Evolutionary conservation across 1,140 invertebrate species (phyloP), one percentile per base, ranked within the genome.

Genomic region (Telenomus remus): DNA sequence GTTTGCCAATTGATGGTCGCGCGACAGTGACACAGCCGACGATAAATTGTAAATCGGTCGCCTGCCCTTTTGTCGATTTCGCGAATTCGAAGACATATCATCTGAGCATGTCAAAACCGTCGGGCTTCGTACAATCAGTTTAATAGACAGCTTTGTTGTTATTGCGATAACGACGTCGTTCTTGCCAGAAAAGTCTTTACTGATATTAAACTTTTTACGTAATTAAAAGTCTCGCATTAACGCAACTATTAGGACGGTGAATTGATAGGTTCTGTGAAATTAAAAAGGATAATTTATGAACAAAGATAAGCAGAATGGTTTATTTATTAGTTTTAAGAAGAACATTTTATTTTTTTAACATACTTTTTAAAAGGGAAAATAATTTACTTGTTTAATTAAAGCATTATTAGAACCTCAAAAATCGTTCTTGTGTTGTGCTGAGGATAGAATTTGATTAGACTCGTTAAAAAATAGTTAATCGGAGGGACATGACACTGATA

Each of bases 1-100:
- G 64, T 79, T 68, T 73, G 56, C 61, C 42, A 7, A 68, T 65
- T 65, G 60, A 73, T 65, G 49, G 61, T 19, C 1, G 53, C 43
- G 35, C 50, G 55, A 60, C 61, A 73, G 15, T 65, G 54, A 61
- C 50, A 50, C 48, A 35, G 54, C 46, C 43, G 50, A 55, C 60
- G 54, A 65, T 72, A 72, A 63, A 70, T 70, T 51, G 57, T 42
- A 27, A 70, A 61, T 63, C 57, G n/a, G 9, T 39, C 37, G 9
- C 37, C 8, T 53, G 55, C 74, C 43, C 54, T 61, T 70, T 70
- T 61, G 66, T 55, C 42, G 43, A 55, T 43, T 70, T 61, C 55
- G 56, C 56, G 35, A 55, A 61, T 70, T 70, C 42, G 34, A 60
- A 55, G 56, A 70, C 51, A 61, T 59, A 68, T 59, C 55, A 46